phyloP scores from a whole-genome alignment of 1,140 invertebrate genomes.

The Latrodectus geometricus region DNA sequence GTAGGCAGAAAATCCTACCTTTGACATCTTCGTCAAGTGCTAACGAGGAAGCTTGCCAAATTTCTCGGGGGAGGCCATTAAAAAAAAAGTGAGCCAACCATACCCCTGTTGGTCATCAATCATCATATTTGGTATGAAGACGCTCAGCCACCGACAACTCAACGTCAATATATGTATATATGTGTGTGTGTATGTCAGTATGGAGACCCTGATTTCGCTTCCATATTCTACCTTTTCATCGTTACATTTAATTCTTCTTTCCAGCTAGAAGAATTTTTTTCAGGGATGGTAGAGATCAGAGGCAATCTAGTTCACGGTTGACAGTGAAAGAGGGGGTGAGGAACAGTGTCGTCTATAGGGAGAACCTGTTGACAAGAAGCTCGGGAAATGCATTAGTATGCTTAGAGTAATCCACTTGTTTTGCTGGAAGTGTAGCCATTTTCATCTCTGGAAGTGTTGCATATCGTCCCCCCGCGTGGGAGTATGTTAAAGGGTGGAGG shows the following conservation, averaged over 20 bases:
- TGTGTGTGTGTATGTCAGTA: no score
- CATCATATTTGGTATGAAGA: not conserved
- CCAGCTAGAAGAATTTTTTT: no score
- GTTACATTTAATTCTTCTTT: no score
- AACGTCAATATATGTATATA: no score
- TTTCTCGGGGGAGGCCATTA: not conserved
- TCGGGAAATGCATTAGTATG: constrained; percentile 19
- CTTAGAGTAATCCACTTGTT: constrained; percentile 21
- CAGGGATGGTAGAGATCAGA: no score
- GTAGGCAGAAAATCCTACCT: no score
- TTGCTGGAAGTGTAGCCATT: constrained; percentile 20
- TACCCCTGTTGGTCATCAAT: not conserved
- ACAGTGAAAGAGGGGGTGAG: not conserved
- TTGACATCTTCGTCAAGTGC: no score
- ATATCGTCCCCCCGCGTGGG: not conserved
- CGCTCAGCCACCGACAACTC: no score
- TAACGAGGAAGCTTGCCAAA: not conserved
- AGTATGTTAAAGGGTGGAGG: not conserved
- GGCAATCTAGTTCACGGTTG: not conserved
- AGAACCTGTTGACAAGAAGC: constrained; percentile 23
- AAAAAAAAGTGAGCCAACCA: not conserved
- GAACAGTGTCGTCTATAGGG: not conserved
- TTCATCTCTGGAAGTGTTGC: constrained; percentile 1
- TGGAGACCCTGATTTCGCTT: no score
- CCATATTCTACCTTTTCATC: no score